Evolutionary conservation across 2,797 vertebrate species (phyloP), one percentile per base, ranked within the genome.

Genomic region (Darevskia mixta): DNA sequence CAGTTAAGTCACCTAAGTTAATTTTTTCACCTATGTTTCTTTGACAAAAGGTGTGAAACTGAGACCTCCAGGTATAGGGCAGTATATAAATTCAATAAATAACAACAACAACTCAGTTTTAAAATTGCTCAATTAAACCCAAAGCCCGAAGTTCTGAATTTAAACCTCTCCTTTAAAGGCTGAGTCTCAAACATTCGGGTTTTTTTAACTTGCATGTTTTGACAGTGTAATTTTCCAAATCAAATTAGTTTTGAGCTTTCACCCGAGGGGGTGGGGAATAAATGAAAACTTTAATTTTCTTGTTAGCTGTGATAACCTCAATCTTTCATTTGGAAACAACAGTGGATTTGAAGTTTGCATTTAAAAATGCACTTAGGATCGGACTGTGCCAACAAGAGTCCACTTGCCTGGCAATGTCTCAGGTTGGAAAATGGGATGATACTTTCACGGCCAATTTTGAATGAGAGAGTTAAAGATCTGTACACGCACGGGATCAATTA

Each of bases 341-440:
- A 35, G 23, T 6, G 29, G 5, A 38, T 71, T 49, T 45, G 72
- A 86, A 86, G n/a, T 83, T 89, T 78, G 32, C n/a, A 86, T 78
- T 78, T 85, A 43, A 43, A 73, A 86, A 82, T 43, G 8, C 15
- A 64, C 77, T 43, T 35, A 86, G 35, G 38, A 82, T 35, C 13
- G 13, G 49, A 55, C n/a, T 55, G 32, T 29, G 43, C 23, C 64
- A 64, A 75, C 58, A 75, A 80, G 23, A 80, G 41, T 49, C 43
- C n/a, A 25, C 2, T 23, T 32, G 11, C 41, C 38, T 11, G 43
- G 71, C 64, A 18, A 18, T 27, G 35, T 73, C n/a, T n/a, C n/a
- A 61, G n/a, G 15, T 17, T 78, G 18, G 80, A 78, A 64, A 72
- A 41, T 35, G 55, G 81, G 29, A 18, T 23, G 20, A 15, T 83